Conservation (phyloP, 2,797 vertebrate species). For the Arctocebus calabarensis region DNA sequence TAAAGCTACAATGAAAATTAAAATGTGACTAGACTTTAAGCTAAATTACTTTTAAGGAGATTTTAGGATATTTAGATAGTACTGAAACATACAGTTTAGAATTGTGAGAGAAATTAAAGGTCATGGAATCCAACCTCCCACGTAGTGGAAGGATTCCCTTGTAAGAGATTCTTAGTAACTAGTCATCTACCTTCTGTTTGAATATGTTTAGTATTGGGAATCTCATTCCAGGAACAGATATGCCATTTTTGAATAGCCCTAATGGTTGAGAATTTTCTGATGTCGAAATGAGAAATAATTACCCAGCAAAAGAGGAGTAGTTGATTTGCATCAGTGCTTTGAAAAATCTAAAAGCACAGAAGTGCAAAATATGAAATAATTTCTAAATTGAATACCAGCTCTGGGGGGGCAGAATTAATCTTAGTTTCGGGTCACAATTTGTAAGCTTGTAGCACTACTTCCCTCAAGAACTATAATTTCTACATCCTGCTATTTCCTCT, state of each 20-base stretch:
- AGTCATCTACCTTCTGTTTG: constrained; percentile 31
- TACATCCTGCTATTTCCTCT: background rate
- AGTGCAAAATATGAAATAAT: constrained; percentile 50
- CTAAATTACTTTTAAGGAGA: constrained; percentile 45
- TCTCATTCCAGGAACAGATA: constrained; percentile 2
- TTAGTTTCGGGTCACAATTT: constrained; percentile 17
- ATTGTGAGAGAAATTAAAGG: constrained; percentile 55
- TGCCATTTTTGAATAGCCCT: constrained; percentile 52
- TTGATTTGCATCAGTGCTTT: constrained; percentile 51
- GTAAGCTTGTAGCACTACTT: background rate
- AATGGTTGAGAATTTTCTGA: constrained; percentile 66
- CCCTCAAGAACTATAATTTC: constrained; percentile 4
- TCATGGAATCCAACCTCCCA: constrained; percentile 59
- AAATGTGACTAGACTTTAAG: constrained; percentile 40
- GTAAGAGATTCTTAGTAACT: constrained; percentile 50
- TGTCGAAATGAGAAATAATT: constrained; percentile 29
- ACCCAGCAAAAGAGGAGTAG: constrained; percentile 36
- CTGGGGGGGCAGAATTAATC: constrained; percentile 2
- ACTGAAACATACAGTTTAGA: constrained; percentile 58
- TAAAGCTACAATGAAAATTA: constrained; percentile 43
- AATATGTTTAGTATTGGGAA: constrained; percentile 51
- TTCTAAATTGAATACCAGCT: constrained; percentile 47
- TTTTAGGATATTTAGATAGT: constrained; percentile 23
- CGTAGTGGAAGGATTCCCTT: constrained; percentile 53
- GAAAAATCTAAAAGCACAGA: constrained; percentile 53